A percentile compares a stretch with the other conserved stretches of the same genome.
Evolutionary conservation across 2,113 vertebrate genomes (phyloP).

Genomic region (Ploceus nigricollis): DNA sequence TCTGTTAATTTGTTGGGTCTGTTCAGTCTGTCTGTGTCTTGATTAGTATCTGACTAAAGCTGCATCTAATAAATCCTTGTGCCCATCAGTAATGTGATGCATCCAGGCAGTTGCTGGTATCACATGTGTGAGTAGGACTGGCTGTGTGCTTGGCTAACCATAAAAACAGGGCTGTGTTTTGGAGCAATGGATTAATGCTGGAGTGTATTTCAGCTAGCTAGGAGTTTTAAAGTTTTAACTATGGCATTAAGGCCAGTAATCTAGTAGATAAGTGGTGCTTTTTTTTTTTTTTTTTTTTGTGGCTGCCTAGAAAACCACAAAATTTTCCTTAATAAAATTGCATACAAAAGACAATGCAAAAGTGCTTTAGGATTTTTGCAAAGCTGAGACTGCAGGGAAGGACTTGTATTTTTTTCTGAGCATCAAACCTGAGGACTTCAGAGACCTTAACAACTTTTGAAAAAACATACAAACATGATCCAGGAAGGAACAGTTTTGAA

Average conservation of each 20-base stretch:
- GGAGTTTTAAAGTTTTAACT: background rate
- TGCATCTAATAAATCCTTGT: background rate
- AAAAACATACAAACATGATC: background rate
- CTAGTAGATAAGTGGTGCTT: background rate
- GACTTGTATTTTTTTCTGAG: background rate
- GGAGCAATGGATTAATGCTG: background rate
- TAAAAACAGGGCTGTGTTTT: background rate
- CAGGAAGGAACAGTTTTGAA: background rate
- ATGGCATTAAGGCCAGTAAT: background rate
- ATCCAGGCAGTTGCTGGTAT: background rate
- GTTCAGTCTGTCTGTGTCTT: background rate
- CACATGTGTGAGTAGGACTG: background rate
- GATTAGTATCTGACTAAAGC: background rate
- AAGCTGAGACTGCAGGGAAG: background rate
- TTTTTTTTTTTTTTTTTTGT: background rate
- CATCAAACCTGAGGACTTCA: background rate
- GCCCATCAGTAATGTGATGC: background rate
- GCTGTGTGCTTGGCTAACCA: background rate
- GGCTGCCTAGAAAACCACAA: background rate
- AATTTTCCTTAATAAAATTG: background rate
- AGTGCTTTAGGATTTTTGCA: background rate
- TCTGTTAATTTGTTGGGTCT: background rate
- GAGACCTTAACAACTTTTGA: background rate
- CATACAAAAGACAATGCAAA: background rate
- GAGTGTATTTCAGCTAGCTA: background rate